Base-by-base conservation (phyloP, 2,113 vertebrate genomes). In the Amphiprion ocellaris region DNA sequence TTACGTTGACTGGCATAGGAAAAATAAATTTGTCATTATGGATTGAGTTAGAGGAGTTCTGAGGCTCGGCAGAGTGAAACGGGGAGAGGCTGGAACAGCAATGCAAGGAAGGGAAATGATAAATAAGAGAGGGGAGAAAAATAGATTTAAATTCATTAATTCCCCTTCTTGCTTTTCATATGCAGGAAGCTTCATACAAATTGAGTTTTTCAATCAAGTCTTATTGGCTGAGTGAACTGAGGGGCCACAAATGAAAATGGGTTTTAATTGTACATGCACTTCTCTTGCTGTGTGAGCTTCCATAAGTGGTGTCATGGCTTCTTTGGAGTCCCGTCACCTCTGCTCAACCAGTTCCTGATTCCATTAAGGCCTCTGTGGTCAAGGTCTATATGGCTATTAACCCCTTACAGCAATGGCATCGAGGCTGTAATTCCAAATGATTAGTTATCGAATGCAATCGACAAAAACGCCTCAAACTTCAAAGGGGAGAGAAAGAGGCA, bases 221-320 rank as follows among this genome's bases (percentile, higher is more conserved):
- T 73, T 86, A 83, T 69, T 79, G 77, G 59, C 71, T 77, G 85
- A 86, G 84, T 90, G 72, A 87, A 87, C 77, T 54, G 63, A 79
- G 69, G 67, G 85, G 26, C 72, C 26, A 47, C 74, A 85, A 90
- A 89, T 92, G 81, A 90, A 92, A 90, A 83, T 82, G 70, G 75
- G 11, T 62, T 50, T 80, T 88, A 87, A 90, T 87, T 89, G 79
- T 79, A 82, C 55, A 71, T 82, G 74, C 37, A 74, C 52, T 65
- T 52, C 24, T 74, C 47, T 58, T 55, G 37, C 81, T 60, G 47
- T 70, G 55, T 83, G 69, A 71, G 77, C 64, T 67, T 83, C 58
- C 47, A 54, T 93, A 81, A 89, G 89, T 85, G 88, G 85, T 86
- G 87, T 85, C 79, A 46, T 56, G 79, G 80, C 77, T 90, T 87